Evolutionary conservation across 2,888 invertebrate genomes (phyloP).

Genomic region (Mimas tiliae): DNA sequence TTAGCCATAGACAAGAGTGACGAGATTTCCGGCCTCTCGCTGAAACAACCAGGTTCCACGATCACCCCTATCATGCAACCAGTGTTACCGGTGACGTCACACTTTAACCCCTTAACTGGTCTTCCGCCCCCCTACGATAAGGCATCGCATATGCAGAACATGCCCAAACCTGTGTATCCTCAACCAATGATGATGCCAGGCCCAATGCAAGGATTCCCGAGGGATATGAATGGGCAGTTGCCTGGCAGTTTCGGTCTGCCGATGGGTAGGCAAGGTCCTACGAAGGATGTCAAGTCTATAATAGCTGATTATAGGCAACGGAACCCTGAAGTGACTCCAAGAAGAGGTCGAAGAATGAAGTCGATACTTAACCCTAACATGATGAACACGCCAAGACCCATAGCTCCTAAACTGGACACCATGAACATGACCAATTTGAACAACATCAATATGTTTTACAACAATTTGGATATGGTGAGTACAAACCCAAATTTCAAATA

Average conservation of each 20-base stretch:
- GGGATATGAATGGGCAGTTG: conserved; percentile 85
- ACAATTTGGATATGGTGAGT: conserved; percentile 81
- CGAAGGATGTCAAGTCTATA: conserved; percentile 92
- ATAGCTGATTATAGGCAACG: conserved; percentile 92
- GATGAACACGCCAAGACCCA: conserved; percentile 72
- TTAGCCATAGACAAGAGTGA: conserved; percentile 79
- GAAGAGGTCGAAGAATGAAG: conserved; percentile 87
- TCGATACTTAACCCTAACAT: conserved; percentile 78
- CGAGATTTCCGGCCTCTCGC: conserved; percentile 73
- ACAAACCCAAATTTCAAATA: too few species aligned
- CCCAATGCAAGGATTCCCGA: conserved; percentile 68
- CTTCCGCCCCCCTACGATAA: conserved; percentile 78
- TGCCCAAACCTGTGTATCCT: conserved; percentile 75
- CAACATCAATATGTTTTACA: conserved; percentile 75
- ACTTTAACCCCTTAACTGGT: conserved; percentile 73
- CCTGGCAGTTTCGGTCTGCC: conserved; percentile 78
- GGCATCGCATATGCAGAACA: conserved; percentile 70
- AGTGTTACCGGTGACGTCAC: conserved; percentile 68
- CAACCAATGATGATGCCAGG: conserved; percentile 76
- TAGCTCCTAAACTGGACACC: conserved; percentile 72
- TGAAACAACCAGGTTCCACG: conserved; percentile 68
- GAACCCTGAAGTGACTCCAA: conserved; percentile 89
- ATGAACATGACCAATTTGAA: conserved; percentile 59
- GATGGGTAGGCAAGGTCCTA: conserved; percentile 89
- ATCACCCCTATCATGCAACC: conserved; percentile 67